Evolutionary conservation across 1,140 invertebrate species (phyloP), one percentile per base, ranked within the genome.

Genomic region (Sycobia sp.): DNA sequence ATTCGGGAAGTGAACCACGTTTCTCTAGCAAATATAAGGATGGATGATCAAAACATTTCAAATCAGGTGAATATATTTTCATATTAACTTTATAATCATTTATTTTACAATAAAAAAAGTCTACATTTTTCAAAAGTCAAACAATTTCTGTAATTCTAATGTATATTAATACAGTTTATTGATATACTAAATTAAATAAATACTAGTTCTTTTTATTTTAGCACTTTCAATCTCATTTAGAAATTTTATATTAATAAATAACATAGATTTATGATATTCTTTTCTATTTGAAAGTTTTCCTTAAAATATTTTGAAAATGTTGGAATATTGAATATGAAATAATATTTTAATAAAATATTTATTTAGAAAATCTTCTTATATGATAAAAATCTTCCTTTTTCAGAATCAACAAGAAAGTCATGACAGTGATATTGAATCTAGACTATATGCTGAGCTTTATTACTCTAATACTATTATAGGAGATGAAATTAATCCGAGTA

Each of bases 401-500:
- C 54, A 65, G 43, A 32, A 4, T 16, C 41, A 51, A 36, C 58
- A 71, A 8, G 49, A 61, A 0, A 66, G 65, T 2, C 67, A 76
- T 8, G 70, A 75, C 22, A 62, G 56, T 18, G 74, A 76, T 13
- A 9, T 78, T 25, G 73, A 76, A 44, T 57, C 71, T 7, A 53
- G 66, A 32, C 65, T 78, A 1, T 78, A 78, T 34, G 71, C 71
- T 13, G 67, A 73, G 49, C 73, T 78, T 51, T 70, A 78, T 66
- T 77, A 72, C 16, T 62, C 67, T 3, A 68, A 69, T 63, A 34
- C 32, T 59, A 49, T 66, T 46, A 49, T 43, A 46, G 41, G 46
- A 36, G 1, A 54, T 62, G 8, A 60, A 53, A 10, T 57, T 53
- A 8, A 56, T 58, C 11, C 16, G 22, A 7, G 25, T 1, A 54